A percentile compares a stretch with the other conserved stretches of the same genome.
Conservation (phyloP, 2,888 invertebrate species). For the Hypomecis atomaria region DNA sequence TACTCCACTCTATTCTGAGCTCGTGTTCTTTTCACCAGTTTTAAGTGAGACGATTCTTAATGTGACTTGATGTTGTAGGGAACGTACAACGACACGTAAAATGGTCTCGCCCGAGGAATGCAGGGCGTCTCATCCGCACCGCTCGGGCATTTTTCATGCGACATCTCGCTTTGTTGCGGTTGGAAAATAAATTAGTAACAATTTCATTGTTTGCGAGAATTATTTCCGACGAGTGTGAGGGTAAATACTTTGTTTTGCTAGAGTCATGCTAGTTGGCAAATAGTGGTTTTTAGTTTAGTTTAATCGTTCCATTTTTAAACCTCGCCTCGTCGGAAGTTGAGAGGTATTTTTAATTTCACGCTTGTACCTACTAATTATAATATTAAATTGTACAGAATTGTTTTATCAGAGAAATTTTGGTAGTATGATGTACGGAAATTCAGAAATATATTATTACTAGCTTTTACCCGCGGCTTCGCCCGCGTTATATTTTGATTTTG, state of each 20-base stretch:
- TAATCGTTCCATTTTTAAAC: background rate
- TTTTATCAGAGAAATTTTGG: no score
- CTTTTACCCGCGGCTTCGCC: no score
- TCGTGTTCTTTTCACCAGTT: conserved; percentile 67
- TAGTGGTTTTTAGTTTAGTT: conserved; percentile 10
- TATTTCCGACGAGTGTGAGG: conserved; percentile 59
- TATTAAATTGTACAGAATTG: no score
- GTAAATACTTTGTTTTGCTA: conserved; percentile 44
- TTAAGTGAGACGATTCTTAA: conserved; percentile 70
- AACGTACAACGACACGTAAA: conserved; percentile 75
- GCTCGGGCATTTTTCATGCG: conserved; percentile 80
- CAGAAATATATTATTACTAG: no score
- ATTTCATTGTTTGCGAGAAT: conserved; percentile 82
- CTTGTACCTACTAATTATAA: no score
- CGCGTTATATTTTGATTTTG: no score
- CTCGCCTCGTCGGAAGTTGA: no score
- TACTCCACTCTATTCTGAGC: conserved; percentile 49
- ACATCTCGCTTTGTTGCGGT: conserved; percentile 83
- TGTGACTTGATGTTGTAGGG: conserved; percentile 73
- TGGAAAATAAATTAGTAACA: conserved; percentile 83
- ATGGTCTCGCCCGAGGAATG: conserved; percentile 74
- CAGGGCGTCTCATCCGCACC: conserved; percentile 63
- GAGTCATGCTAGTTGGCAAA: conserved; percentile 18
- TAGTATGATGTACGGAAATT: no score
- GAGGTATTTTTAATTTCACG: no score